Evolutionary conservation across 1,140 invertebrate genomes (phyloP), one percentile per base, ranked within the genome.

Genomic region (Pachypeltis micranthus): DNA sequence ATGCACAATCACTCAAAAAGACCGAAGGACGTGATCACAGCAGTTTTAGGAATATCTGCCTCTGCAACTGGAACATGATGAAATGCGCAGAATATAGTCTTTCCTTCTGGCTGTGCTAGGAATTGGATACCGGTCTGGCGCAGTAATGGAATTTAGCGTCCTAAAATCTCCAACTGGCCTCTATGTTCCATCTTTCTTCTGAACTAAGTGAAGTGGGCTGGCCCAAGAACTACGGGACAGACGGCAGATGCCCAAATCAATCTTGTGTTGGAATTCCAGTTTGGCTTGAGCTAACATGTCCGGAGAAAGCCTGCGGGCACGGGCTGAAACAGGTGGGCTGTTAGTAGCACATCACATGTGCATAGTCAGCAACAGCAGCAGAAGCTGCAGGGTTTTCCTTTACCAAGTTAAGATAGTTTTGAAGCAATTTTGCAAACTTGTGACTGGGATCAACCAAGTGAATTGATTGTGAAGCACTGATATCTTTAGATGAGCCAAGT

Each of bases 141-240:
- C 64, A 10, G 73, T 77, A 0, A 70, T 19, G 4, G 65, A 34
- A 0, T 67, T 62, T 0, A 81, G 67, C 1, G 44, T 31, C 7
- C 75, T 65, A 63, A 78, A 82, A 61, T 81, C 78, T 0, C 77
- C 75, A 66, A 74, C 76, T 4, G 74, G 72, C 27, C 78, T 63
- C 66, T 70, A 74, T 0, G 67, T 62, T 0, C 73, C 76, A 62
- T 72, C 67, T 27, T 71, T 70, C 63, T 80, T 79, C 62, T 77
- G 0, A 10, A 75, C 74, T 34, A 79, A 63, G 57, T 77, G 73
- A 14, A 79, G 60, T 1, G 77, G 74, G 7, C 70, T 70, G 0
- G 75, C 69, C 77, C 77, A 81, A 23, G 66, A 62, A 57, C 69
- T 72, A 21, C 70, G 69, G 4, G 70, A 73, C 24, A 65, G 63